A percentile compares a stretch with the other conserved stretches of the same genome.
Conservation (phyloP, 1,140 invertebrate species). For the Drosophila sechellia region DNA sequence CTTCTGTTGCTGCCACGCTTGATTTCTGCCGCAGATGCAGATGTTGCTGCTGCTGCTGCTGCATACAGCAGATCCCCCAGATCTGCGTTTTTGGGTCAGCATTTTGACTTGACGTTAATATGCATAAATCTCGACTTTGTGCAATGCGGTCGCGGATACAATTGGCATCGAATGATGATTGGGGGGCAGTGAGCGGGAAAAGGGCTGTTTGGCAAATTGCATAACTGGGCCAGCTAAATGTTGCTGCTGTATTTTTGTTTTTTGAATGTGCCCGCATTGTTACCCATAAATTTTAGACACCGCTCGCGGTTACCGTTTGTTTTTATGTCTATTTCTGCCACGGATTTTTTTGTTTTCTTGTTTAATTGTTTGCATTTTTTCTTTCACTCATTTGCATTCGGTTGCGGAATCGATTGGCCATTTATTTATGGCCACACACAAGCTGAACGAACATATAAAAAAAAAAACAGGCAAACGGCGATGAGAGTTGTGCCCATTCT, state of each 20-base stretch:
- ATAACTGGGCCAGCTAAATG: conserved; percentile 65
- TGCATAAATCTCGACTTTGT: conserved; percentile 76
- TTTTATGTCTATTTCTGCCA: conserved; percentile 34
- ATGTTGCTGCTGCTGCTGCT: conserved; percentile 29
- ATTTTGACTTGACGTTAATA: conserved; percentile 79
- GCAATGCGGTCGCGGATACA: conserved; percentile 65
- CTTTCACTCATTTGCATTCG: conserved; percentile 76
- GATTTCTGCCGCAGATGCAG: conserved; percentile 51
- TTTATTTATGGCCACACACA: conserved; percentile 60
- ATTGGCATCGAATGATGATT: conserved; percentile 45
- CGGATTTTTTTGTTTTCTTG: conserved; percentile 19
- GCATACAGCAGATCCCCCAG: not conserved
- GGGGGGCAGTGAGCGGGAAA: not conserved
- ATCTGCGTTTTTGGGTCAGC: conserved; percentile 69
- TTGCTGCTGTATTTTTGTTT: conserved; percentile 40
- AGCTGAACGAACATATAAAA: conserved; percentile 18
- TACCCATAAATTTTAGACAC: conserved; percentile 72
- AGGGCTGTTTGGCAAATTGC: conserved; percentile 44
- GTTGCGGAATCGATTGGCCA: conserved; percentile 77
- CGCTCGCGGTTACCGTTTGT: conserved; percentile 42
- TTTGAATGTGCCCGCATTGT: conserved; percentile 45
- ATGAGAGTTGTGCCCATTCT: conserved; percentile 54
- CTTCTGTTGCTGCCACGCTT: conserved; percentile 55
- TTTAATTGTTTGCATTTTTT: conserved; percentile 76
- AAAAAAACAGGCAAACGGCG: conserved; percentile 10